Base-by-base conservation (phyloP, 2,888 invertebrate species). In the Drosophila engyochracea region DNA sequence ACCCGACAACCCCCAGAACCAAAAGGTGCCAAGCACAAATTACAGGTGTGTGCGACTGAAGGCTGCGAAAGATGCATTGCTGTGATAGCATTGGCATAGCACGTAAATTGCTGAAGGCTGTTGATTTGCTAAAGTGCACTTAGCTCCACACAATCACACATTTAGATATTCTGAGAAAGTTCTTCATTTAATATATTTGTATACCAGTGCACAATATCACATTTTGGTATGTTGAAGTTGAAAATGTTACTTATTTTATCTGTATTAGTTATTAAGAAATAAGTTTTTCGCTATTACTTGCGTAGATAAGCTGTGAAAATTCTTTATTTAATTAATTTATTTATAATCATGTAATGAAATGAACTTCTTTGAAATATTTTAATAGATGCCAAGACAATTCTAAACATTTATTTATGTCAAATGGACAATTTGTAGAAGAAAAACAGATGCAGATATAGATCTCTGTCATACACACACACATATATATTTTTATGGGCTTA, bases 1-100 rank as follows among this genome's bases (percentile, higher is more conserved):
- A 41, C 41, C 58, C 60, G 31, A 39, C 47, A 33, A 25, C 12
- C 31, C 37, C 53, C 33, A 14, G 14, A 33, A 54, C 19, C n/a
- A 53, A 67, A 66, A 79, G 73, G 72, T 79, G 78, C 55, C 71
- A 53, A 67, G 70, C 72, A 74, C 62, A 85, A 85, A 85, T 85
- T 85, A 87, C 85, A 87, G 87, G 85, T 85, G 85, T 87, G 70
- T 85, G 83, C 82, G 75, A 76, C 72, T 77, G 76, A 76, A 79
- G 74, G 79, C 86, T 41, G 62, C 76, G 61, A 78, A 76, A 81
- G 72, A 76, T 72, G 57, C 74, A 54, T 75, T 74, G 79, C 82
- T 80, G 79, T 83, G 84, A 84, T 78, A 84, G 82, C 77, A 77
- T 80, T 77, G 76, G 70, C 67, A 70, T 10, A 65, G 73, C 73